Evolutionary conservation across 2,113 vertebrate genomes (phyloP).

Genomic region (Actenoides hombroni): DNA sequence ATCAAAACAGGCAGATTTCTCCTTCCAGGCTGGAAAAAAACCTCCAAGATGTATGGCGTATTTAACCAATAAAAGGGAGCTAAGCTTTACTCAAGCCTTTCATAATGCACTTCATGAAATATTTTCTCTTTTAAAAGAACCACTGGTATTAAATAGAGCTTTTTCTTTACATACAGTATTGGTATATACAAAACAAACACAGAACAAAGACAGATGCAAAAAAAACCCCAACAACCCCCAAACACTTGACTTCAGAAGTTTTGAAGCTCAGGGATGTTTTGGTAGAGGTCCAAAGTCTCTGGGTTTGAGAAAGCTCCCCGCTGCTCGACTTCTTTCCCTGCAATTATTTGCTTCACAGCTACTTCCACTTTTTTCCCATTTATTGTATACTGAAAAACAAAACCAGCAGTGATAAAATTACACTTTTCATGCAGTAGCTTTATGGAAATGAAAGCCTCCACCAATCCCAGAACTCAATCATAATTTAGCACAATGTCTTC

Average conservation of each 20-base stretch:
- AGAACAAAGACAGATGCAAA: not conserved
- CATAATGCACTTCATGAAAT: conserved; percentile 16
- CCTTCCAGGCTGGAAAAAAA: not conserved
- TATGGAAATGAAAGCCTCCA: not conserved
- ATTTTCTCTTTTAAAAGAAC: conserved; percentile 24
- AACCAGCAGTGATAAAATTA: not conserved
- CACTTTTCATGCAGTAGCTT: not conserved
- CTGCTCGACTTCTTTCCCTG: conserved; percentile 86
- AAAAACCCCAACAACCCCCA: not conserved
- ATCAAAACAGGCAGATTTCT: not conserved
- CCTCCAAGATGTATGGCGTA: not conserved
- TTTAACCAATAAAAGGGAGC: not conserved
- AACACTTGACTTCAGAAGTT: conserved; percentile 79
- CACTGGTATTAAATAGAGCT: conserved; percentile 21
- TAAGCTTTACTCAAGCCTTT: conserved; percentile 4
- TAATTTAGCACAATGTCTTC: not conserved
- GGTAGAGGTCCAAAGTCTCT: conserved; percentile 89
- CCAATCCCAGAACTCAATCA: not conserved
- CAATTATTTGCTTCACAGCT: conserved; percentile 92
- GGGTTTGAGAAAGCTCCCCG: conserved; percentile 93
- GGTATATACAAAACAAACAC: conserved; percentile 17
- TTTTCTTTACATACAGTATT: conserved; percentile 37
- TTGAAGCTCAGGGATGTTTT: conserved; percentile 90
- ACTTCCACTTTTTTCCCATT: conserved; percentile 98
- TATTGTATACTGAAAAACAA: conserved; percentile 86